Base-by-base conservation (phyloP, 2,797 vertebrate genomes). In the Huso huso region DNA sequence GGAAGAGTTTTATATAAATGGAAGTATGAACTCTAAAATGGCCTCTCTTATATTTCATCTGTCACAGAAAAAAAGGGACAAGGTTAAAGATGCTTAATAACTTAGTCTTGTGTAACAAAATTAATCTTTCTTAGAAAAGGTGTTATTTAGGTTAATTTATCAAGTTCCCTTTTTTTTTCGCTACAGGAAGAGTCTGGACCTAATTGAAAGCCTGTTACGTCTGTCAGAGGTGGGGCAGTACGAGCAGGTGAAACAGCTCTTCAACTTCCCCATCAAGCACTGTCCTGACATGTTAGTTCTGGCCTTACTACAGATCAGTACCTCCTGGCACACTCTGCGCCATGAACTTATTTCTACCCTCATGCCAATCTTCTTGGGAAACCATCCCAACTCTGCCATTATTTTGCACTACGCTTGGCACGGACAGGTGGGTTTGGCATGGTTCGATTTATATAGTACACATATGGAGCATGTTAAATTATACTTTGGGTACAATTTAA, bases 351-450 rank as follows among this genome's bases (percentile, higher is more conserved):
- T 99, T 86, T 99, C 97, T 65, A 98, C 96, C 0, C 88, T 99
- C 64, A 99, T 99, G 97, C 97, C 97, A 68, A 99, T 98, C 81
- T 99, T 99, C 78, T 86, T 99, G 73, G 96, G 95, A 80, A 99
- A 99, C 86, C 97, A 99, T 77, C 97, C 97, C 53, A 99, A 99
- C 87, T 99, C 97, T 53, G 97, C 97, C 83, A 99, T 99, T 83
- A 99, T 99, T 84, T 89, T 99, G 90, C 97, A 99, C 91, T 99
- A 99, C 9, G 97, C 97, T 10, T 99, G 97, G 97, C 97, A 99
- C 48, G 97, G 97, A 73, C 96, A 99, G 93, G 97, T 99, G 70
- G 74, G 93, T 78, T 37, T 37, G 23, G 23, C 23, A 3, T 37
- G 23, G 23, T 37, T 37, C 23, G 1, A 37, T 37, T 37, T 4